phyloP scores from a whole-genome alignment of 2,888 invertebrate genomes.

The Ornithoptera alexandrae region DNA sequence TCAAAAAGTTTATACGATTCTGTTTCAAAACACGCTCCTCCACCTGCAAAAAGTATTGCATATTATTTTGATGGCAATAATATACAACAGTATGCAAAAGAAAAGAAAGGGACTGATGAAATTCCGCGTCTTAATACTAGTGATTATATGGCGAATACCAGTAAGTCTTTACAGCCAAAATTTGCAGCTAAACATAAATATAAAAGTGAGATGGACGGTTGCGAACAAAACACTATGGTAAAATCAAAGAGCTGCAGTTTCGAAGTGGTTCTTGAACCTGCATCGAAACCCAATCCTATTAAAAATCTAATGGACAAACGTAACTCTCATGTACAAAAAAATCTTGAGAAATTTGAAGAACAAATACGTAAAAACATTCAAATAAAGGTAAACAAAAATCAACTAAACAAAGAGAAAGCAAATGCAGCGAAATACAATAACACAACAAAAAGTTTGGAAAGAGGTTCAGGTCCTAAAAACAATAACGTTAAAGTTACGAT shows the following conservation, averaged over 20 bases:
- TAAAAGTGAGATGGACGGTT: constrained; percentile 69
- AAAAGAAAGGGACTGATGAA: constrained; percentile 73
- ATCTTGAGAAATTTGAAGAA: constrained; percentile 81
- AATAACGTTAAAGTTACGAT: constrained; percentile 71
- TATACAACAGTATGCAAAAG: constrained; percentile 61
- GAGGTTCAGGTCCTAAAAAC: constrained; percentile 68
- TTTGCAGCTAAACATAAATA: constrained; percentile 69
- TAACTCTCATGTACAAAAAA: constrained; percentile 76
- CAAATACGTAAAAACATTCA: constrained; percentile 71
- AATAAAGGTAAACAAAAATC: constrained; percentile 65
- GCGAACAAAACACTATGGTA: constrained; percentile 66
- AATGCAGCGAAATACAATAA: constrained; percentile 66
- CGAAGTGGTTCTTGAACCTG: constrained; percentile 75
- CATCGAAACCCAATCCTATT: constrained; percentile 70
- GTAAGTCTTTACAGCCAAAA: constrained; percentile 69
- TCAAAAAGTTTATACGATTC: constrained; percentile 73
- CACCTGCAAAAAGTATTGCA: constrained; percentile 72
- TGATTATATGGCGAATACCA: constrained; percentile 76
- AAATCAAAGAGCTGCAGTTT: constrained; percentile 78
- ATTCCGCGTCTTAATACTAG: constrained; percentile 80
- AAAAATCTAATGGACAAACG: constrained; percentile 73
- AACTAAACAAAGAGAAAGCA: constrained; percentile 70
- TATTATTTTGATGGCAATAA: constrained; percentile 76
- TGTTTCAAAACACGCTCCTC: constrained; percentile 54
- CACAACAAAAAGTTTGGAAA: constrained; percentile 71